Evolutionary conservation across 1,140 invertebrate genomes (phyloP).

Genomic region (Megathymus violae): DNA sequence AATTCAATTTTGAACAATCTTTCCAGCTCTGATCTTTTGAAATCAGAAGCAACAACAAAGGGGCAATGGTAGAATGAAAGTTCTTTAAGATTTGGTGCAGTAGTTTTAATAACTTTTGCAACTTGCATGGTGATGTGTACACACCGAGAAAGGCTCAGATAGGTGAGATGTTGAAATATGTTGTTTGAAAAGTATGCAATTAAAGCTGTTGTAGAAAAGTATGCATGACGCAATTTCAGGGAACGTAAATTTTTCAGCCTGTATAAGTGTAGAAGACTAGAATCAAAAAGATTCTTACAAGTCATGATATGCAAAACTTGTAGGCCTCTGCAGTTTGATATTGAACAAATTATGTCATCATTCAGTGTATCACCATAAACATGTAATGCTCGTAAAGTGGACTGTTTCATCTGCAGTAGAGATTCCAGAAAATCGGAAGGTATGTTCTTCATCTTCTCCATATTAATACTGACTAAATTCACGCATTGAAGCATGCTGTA

Average conservation of each 20-base stretch:
- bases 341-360: slow-evolving; percentile 78
- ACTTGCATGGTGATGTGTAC: slow-evolving; percentile 80
- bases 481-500: slow-evolving; percentile 79
- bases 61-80: slow-evolving; percentile 82
- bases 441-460: slow-evolving; percentile 84
- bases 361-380: slow-evolving; percentile 82
- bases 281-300: slow-evolving; percentile 82
- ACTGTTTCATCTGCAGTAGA: slow-evolving; percentile 72
- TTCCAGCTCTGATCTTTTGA: slow-evolving; percentile 78
- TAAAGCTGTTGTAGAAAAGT: slow-evolving; percentile 80
- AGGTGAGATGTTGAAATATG: slow-evolving; percentile 76
- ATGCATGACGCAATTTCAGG: slow-evolving; percentile 80
- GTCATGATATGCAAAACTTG: slow-evolving; percentile 81
- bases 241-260: slow-evolving; percentile 77
- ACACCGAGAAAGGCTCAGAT: slow-evolving; percentile 80
- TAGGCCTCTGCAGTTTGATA: slow-evolving; percentile 74
- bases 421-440: slow-evolving; percentile 78
- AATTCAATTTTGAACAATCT: slow-evolving; percentile 80
- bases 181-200: slow-evolving; percentile 79
- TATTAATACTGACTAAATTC: slow-evolving; percentile 79
- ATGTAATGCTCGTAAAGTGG: slow-evolving; percentile 70
- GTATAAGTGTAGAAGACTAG: slow-evolving; percentile 76
- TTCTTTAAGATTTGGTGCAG: slow-evolving; percentile 79
- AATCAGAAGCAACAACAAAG: slow-evolving; percentile 76
- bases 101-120: slow-evolving; percentile 76